Conservation (phyloP, 1,140 invertebrate genomes). For the Habropoda laboriosa region DNA sequence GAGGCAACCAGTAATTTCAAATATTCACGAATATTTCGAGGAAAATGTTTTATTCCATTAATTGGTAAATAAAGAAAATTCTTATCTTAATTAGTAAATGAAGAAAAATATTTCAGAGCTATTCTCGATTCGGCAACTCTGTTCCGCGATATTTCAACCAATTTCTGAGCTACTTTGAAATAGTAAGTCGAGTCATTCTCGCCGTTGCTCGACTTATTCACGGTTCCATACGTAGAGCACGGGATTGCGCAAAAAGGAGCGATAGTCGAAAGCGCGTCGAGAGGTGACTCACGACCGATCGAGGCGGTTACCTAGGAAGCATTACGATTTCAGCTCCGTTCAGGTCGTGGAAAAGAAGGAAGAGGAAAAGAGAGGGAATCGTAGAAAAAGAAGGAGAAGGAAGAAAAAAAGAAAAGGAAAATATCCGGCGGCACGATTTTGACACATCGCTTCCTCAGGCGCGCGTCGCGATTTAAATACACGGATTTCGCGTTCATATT, state of each 20-base stretch:
- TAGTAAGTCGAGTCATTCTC: not conserved
- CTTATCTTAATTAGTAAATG: no score
- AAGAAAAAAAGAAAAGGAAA: not conserved
- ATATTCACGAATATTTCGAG: no score
- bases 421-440: slow-evolving; percentile 61
- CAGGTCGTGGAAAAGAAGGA: slow-evolving; percentile 19
- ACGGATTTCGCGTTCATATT: slow-evolving; percentile 73
- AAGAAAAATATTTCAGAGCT: no score
- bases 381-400: no score
- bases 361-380: no score
- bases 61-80: no score
- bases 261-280: slow-evolving; percentile 37
- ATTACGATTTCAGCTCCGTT: not conserved
- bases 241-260: slow-evolving; percentile 28
- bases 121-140: no score
- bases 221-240: not conserved
- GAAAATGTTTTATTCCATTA: no score
- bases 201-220: not conserved
- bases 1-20: no score
- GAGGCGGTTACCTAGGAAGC: no score
- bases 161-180: no score
- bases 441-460: slow-evolving; percentile 71
- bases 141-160: no score
- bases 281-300: slow-evolving; percentile 12
- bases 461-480: slow-evolving; percentile 71